Evolutionary conservation across 2,888 invertebrate genomes (phyloP).

Genomic region (Flabesymbios commensalis): DNA sequence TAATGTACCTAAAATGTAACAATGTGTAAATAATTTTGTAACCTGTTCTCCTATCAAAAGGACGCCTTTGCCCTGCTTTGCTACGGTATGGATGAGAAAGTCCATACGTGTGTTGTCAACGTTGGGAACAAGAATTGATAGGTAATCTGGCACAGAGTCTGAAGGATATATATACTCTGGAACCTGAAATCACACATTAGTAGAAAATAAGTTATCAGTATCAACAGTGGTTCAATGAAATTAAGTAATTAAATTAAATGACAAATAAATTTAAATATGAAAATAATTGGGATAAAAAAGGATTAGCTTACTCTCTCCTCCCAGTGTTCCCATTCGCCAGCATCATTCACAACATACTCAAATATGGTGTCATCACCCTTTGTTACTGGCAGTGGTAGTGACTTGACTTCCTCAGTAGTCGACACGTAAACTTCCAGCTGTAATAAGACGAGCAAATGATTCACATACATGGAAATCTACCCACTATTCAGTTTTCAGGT

Average conservation of each 20-base stretch:
- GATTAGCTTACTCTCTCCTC: conserved; percentile 80
- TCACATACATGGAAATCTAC: neutral
- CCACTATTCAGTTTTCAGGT: too few relatives aligned
- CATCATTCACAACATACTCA: conserved; percentile 57
- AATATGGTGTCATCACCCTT: conserved; percentile 59
- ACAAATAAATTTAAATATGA: too few relatives aligned
- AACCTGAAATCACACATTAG: conserved; percentile 44
- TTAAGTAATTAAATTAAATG: too few relatives aligned
- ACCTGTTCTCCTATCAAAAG: conserved; percentile 63
- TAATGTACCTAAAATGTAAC: too few relatives aligned
- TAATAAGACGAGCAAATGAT: conserved; percentile 14
- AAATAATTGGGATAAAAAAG: too few relatives aligned
- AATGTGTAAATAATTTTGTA: too few relatives aligned
- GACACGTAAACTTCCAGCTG: conserved; percentile 55
- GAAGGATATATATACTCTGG: conserved; percentile 56
- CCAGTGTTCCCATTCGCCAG: conserved; percentile 82
- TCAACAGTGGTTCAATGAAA: too few relatives aligned
- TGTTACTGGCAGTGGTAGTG: conserved; percentile 51
- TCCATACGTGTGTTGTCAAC: conserved; percentile 61
- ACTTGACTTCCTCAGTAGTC: too few relatives aligned
- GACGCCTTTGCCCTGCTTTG: conserved; percentile 60
- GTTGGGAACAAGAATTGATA: conserved; percentile 60
- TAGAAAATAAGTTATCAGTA: too few relatives aligned
- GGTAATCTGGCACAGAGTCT: conserved; percentile 58
- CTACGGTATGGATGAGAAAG: conserved; percentile 57